Evolutionary conservation across 2,113 vertebrate genomes (phyloP), one percentile per base, ranked within the genome.

Genomic region (Forbesichthys agassizii): DNA sequence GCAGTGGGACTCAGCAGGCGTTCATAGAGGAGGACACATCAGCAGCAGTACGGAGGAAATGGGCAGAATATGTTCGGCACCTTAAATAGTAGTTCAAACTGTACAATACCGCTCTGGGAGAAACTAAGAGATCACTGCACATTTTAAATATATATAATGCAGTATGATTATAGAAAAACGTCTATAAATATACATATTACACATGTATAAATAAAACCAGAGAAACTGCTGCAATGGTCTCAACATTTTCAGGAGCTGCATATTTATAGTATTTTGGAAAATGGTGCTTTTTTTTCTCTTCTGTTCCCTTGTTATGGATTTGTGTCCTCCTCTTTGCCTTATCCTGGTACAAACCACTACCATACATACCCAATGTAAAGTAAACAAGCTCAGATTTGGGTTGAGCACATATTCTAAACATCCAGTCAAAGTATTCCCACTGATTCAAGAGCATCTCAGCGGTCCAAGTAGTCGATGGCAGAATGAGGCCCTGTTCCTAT

Each of bases 381-480:
- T 11, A 3, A 33, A 16, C 53, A 3, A 20, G 48, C 11, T 48
- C 4, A 20, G 4, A 5, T 71, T 49, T 14, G 18, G 52, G 10
- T 49, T 1, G 6, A 9, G 6, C 3, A 47, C 33, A 66, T 7
- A 16, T 66, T 33, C 53, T 33, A 55, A 66, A 48, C 47, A 47
- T 53, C 48, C 42, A 52, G 64, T 66, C 16, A 27, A 18, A 58
- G 48, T 14, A 13, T 46, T 67, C 56, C 72, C 9, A 59, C 77
- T 68, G 74, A 77, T 77, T 84, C 60, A 71, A 67, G 71, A 80
- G 68, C 65, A 74, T 59, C 2, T 11, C 1, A 52, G 8, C 47
- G 48, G n/a, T 3, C 54, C 10, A n/a, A 3, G 3, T n/a, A 11
- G 36, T 4, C 2, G 55, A 33, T 57, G 12, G 6, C 18, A 12